A percentile compares a stretch with the other conserved stretches of the same genome.
phyloP scores from a whole-genome alignment of 1,140 invertebrate genomes.

The Caenorhabditis latens region DNA sequence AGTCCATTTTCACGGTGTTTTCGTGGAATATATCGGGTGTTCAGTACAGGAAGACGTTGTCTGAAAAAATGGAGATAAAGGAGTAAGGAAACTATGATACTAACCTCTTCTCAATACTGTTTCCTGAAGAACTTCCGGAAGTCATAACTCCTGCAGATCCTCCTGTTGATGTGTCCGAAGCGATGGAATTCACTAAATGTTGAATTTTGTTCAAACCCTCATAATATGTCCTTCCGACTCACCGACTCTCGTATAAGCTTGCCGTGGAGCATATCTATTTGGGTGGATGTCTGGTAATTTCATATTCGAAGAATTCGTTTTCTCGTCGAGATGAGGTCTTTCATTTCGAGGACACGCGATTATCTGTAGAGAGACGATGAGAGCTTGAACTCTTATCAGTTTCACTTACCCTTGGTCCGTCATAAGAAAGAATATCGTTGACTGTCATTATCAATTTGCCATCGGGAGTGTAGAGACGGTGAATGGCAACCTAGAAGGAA shows the following conservation, averaged over 20 bases:
- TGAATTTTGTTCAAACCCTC: neutral
- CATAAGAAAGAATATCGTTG: conserved; percentile 25
- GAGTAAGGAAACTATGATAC: neutral
- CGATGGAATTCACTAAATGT: too few relatives aligned
- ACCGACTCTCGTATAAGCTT: conserved; percentile 38
- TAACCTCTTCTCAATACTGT: conserved; percentile 48
- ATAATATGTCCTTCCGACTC: neutral
- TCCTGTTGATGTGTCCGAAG: neutral
- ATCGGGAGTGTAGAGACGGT: conserved; percentile 43
- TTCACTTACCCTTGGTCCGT: conserved; percentile 11
- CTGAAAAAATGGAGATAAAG: neutral
- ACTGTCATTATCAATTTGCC: conserved; percentile 54
- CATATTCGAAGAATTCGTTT: neutral
- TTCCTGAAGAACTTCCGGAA: neutral
- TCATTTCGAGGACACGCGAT: conserved; percentile 62
- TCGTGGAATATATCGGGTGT: neutral
- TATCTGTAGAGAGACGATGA: conserved; percentile 24
- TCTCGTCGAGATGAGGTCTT: conserved; percentile 20
- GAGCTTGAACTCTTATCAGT: neutral
- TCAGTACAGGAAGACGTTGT: neutral
- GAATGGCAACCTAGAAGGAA: conserved; percentile 50
- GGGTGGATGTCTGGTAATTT: conserved; percentile 42
- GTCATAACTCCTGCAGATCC: neutral
- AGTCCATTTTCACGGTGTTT: conserved; percentile 2
- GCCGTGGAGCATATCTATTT: conserved; percentile 34